phyloP scores from a whole-genome alignment of 2,113 vertebrate species.

The Chaetodon trifascialis region DNA sequence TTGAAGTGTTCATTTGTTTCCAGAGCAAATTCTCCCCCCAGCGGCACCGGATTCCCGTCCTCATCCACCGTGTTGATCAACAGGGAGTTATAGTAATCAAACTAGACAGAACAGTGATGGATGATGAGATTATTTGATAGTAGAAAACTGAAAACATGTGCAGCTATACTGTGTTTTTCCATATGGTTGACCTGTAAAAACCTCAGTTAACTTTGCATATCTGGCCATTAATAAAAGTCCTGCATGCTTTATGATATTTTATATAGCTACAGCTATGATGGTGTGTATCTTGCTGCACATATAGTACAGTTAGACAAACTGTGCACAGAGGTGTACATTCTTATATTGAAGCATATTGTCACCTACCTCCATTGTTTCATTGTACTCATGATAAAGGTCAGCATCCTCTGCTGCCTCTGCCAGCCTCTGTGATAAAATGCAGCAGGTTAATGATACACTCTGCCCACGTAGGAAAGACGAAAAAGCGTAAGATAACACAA shows the following conservation, averaged over 20 bases:
- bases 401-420: slow-evolving; percentile 95
- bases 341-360: neutral
- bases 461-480: neutral
- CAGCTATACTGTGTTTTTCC: neutral
- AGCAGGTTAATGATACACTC: neutral
- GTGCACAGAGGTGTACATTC: neutral
- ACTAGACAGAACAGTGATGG: slow-evolving; percentile 76
- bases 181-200: neutral
- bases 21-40: slow-evolving; percentile 91
- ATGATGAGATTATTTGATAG: neutral
- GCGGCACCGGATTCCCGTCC: slow-evolving; percentile 87
- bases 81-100: slow-evolving; percentile 94
- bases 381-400: slow-evolving; percentile 92
- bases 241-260: too few species aligned
- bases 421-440: slow-evolving; percentile 83
- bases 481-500: neutral
- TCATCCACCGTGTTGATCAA: slow-evolving; percentile 91
- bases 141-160: neutral
- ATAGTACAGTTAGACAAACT: neutral
- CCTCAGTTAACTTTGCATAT: neutral
- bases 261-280: too few species aligned
- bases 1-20: slow-evolving; percentile 94
- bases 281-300: too few species aligned
- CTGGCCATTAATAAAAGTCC: too few species aligned
- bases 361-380: slow-evolving; percentile 90